Conservation (phyloP, 2,797 vertebrate species). For the Phoxinus dragarum region DNA sequence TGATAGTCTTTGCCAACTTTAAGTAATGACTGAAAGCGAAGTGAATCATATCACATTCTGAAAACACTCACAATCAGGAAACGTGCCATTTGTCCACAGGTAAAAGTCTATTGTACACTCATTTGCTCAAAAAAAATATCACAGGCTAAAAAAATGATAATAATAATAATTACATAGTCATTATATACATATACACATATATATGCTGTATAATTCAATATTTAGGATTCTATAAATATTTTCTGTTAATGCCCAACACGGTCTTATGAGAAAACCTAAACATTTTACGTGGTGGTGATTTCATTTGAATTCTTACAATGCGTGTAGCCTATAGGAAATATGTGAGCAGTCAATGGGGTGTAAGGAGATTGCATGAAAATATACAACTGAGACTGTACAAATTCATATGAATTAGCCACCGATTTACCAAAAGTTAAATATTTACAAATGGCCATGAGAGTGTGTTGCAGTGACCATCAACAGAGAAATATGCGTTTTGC, state of each 20-base stretch:
- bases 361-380: no score
- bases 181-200: no score
- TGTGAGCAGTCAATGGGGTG: no score
- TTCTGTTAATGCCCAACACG: neutral
- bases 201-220: neutral
- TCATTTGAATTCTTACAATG: no score
- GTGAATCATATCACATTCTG: neutral
- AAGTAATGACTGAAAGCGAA: constrained; percentile 11
- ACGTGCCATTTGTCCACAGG: neutral
- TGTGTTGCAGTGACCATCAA: neutral
- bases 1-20: neutral
- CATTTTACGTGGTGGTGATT: neutral
- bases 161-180: no score
- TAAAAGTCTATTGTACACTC: neutral
- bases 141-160: no score
- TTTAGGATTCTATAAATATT: neutral
- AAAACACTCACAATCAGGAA: neutral
- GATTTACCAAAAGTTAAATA: no score
- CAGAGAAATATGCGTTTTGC: neutral
- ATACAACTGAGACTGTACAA: no score
- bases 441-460: no score
- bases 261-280: neutral
- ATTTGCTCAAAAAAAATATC: neutral
- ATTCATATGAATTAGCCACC: no score
- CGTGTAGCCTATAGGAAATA: no score